Evolutionary conservation across 2,888 invertebrate species (phyloP), one percentile per base, ranked within the genome.

Genomic region (Coleophora flavipennella): DNA sequence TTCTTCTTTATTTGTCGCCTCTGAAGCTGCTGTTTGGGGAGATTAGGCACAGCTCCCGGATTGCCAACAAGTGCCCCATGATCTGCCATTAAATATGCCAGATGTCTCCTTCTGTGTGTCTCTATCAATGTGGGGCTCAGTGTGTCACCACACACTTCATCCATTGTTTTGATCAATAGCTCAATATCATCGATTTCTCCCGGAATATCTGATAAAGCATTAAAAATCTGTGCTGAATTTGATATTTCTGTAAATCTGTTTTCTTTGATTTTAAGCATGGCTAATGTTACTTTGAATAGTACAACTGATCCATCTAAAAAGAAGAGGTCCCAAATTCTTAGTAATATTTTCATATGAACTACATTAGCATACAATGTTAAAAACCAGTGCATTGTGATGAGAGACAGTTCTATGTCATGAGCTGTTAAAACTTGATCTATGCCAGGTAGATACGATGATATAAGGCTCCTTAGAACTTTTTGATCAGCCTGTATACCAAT

Each of bases 331-430:
- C 99, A 99, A 51, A 99, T 90, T 49, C 98, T 88, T 8, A 89
- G 85, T 44, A 99, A 87, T 51, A 97, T 94, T 84, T 95, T 95
- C 90, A 96, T 96, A 61, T 97, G 96, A 2, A 99, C 95, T 36
- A 98, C 97, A 67, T 96, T 96, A 1, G 99, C 96, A 78, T 97
- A 99, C 20, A 99, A 76, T 2, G 99, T 98, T 37, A 99, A 86
- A 75, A 99, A 98, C 99, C 99, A 99, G 67, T 98, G 96, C 59
- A 97, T 87, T 12, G 97, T 96, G 59, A 99, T 97, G 39, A 99
- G 85, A 39, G 97, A 97, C 38, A 99, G 85, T 83, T 98, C 97
- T 54, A 95, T 94, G 62, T 97, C 98, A 77, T 98, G 97, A 62
- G 95, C 94, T 64, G 93, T 92, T 38, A 99, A 85, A n/a, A 94